Evolutionary conservation across 1,140 invertebrate genomes (phyloP), one percentile per base, ranked within the genome.

Genomic region (Aleiodes sp.): DNA sequence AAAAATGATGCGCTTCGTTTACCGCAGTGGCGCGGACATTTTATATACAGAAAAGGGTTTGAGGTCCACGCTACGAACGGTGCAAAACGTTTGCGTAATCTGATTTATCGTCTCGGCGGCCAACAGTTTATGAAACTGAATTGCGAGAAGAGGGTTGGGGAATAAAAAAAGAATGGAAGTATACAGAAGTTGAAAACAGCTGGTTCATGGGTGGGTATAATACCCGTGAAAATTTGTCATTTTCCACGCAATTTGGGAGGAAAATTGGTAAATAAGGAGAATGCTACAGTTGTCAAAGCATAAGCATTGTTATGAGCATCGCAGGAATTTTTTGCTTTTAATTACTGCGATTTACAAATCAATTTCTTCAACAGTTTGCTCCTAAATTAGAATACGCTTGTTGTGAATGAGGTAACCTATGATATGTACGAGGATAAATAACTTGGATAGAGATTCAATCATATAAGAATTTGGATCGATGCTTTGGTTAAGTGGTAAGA

Each of bases 101-200:
- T 74, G 70, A 74, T 74, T 74, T 72, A 74, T 74, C 57, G 67
- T 65, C 59, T 56, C 28, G 33, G 46, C 67, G 63, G 31, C 64
- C 46, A 65, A 46, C 69, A 62, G 62, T 74, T 72, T 72, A 72
- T 74, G 63, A 65, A 74, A 72, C 67, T 66, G 35, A 16, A 24
- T 41, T 60, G 24, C 24, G n/a, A 24, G 26, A 43, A 24, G 24
- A 39, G 39, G n/a, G 24, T 14, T n/a, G 37, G 12, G 12, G 61
- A n/a, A 43, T 26, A 35, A 35, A 35, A 35, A 52, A 52, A 52
- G n/a, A 26, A 21, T 52, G 21, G 46, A 24, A n/a, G n/a, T n/a
- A n/a, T n/a, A n/a, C n/a, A n/a, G n/a, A n/a, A n/a, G n/a, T n/a
- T n/a, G n/a, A 21, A 10, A 24, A 24, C 21, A 16, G 12, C 9